Evolutionary conservation across 2,113 vertebrate genomes (phyloP), one percentile per base, ranked within the genome.

Genomic region (Seriola quinqueradiata): DNA sequence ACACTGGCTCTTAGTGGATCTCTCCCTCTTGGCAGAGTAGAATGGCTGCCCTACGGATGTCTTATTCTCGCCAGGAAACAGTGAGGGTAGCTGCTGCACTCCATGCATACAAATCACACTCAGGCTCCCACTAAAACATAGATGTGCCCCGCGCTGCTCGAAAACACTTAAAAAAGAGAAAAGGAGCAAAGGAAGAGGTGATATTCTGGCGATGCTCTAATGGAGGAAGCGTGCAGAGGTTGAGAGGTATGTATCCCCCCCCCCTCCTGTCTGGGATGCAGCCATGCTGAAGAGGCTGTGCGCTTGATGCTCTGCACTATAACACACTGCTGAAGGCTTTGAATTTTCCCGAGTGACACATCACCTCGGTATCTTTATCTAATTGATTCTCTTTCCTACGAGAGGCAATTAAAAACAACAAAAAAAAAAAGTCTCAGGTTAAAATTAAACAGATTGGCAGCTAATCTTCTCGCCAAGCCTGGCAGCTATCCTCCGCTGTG

Each of bases 11-110:
- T 88, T 64, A 89, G 85, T 87, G 83, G 86, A 83, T 82, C 86
- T 87, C 73, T 89, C 89, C 79, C 80, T 87, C 74, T 90, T 92
- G 90, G 93, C 92, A 93, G 84, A 93, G 93, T 65, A 57, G 81
- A 90, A 91, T 81, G 79, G 90, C 87, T 79, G 86, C 90, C 92
- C 90, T 87, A 90, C 90, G 87, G 93, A 94, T 93, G 90, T 92
- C 90, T 91, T 90, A 87, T 84, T 91, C 88, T 90, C 82, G 82
- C 91, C 92, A 93, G 93, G 90, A 92, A 92, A 89, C 91, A 92
- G 92, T 75, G 75, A 84, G 85, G 87, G 82, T 63, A 70, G 36
- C 84, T 28, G 84, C 87, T 28, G 84, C 87, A 79, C 82, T 60
- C 83, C 77, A 60, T 83, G 93, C 88, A 92, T 94, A 89, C 89